Base-by-base conservation (phyloP, 2,797 vertebrate genomes). In the Hippoglossus hippoglossus region DNA sequence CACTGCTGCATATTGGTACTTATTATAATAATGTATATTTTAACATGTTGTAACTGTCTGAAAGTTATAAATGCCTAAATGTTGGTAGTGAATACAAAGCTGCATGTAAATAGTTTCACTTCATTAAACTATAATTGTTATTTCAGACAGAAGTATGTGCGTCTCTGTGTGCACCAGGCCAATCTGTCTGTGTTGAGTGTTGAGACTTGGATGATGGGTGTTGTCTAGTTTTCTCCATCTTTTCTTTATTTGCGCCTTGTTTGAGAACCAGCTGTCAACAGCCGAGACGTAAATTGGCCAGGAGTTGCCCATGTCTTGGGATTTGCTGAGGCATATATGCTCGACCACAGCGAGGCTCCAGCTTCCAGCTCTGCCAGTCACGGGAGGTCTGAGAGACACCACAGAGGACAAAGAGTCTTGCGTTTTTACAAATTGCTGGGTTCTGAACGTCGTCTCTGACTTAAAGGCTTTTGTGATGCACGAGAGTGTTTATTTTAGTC, bases 281-380 rank as follows among this genome's bases (percentile, higher is more conserved):
- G 67, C 63, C 60, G 36, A 51, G 60, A 66, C 77, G 68, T 75
- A 58, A 72, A 81, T 81, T 50, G 57, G 65, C 70, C 31, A 22
- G 1, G 53, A 77, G 63, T 69, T 71, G 64, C 31, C 59, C 5
- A 22, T 41, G 62, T 63, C 54, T 74, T 58, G 52, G 73, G 76
- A 73, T 75, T 79, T 71, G 26, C 75, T 57, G 61, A 81, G 67
- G 62, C 67, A 31, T 64, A 25, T 75, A 19, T 18, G 56, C 60
- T 65, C 47, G 16, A 73, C 85, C 81, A 53, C 83, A 84, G 68
- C 47, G 6, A 66, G 60, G 65, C 74, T 49, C 18, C 22, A 1
- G 59, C 68, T 60, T 67, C 70, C 66, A 69, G 26, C 84, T 71
- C 62, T 82, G 79, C 77, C 81, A 81, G 62, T 80, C 67, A 71